Evolutionary conservation across 92 coral and sea anemone species (phyloP).

Genomic region (Muricea muricata): DNA sequence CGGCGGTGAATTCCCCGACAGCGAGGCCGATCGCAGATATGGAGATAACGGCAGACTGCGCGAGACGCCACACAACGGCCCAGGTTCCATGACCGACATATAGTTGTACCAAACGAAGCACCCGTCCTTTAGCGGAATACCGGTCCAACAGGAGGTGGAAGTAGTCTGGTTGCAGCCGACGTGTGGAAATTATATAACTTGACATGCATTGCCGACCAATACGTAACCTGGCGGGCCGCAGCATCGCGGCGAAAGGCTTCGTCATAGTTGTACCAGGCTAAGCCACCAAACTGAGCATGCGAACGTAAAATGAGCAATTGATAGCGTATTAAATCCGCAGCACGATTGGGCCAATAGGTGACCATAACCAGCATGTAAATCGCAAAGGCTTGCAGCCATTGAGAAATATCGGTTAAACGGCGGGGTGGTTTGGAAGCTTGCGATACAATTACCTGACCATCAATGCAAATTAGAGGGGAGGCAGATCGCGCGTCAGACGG

Average conservation of each 20-base stretch:
- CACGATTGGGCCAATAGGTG: background rate
- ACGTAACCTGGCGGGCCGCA: background rate
- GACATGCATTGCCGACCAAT: background rate
- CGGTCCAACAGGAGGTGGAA: background rate
- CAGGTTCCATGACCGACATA: background rate
- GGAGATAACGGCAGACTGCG: slow-evolving; percentile 16
- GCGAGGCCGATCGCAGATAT: background rate
- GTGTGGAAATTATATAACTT: background rate
- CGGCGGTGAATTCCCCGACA: background rate
- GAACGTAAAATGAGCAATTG: background rate
- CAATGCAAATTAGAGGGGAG: background rate
- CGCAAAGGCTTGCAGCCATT: background rate
- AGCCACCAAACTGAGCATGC: background rate
- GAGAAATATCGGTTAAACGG: background rate
- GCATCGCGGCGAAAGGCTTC: background rate
- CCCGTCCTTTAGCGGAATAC: background rate
- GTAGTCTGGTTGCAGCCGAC: background rate
- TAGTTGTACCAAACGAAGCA: background rate
- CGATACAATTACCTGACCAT: background rate
- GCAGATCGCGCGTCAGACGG: background rate
- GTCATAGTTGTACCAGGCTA: background rate
- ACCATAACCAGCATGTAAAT: background rate
- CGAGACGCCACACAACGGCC: background rate
- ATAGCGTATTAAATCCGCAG: background rate
- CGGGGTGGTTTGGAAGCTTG: background rate